phyloP scores from a whole-genome alignment of 1,140 invertebrate genomes.

The Zaprionus vittiger region DNA sequence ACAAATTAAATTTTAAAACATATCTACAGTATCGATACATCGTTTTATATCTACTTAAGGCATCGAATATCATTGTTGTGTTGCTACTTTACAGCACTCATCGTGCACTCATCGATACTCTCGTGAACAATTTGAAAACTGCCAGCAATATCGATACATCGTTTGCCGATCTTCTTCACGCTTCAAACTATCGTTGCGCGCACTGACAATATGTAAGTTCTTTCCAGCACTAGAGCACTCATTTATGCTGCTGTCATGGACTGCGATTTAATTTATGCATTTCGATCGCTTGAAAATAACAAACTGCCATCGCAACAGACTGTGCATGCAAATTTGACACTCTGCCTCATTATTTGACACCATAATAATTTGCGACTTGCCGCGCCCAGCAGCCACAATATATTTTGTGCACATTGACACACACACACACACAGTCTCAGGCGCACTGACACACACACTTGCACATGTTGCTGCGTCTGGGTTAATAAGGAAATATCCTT shows the following conservation, averaged over 20 bases:
- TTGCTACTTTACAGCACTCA: too few relatives aligned
- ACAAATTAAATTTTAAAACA: too few relatives aligned
- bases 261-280: constrained; percentile 73
- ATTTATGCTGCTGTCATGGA: constrained; percentile 35
- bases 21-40: too few relatives aligned
- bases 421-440: neutral
- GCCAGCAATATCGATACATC: neutral
- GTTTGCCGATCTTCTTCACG: neutral
- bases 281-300: constrained; percentile 67
- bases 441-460: neutral
- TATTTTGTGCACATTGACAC: constrained; percentile 36
- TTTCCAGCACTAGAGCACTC: neutral
- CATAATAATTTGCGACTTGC: constrained; percentile 64
- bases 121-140: too few relatives aligned
- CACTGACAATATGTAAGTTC: neutral
- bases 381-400: constrained; percentile 42
- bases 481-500: constrained; percentile 83
- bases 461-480: constrained; percentile 29
- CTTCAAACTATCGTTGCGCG: neutral
- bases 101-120: too few relatives aligned
- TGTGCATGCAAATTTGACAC: constrained; percentile 80
- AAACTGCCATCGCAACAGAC: constrained; percentile 64
- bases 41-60: too few relatives aligned
- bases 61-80: too few relatives aligned
- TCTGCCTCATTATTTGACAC: constrained; percentile 79